Percentiles rank a stretch among this genome's conserved stretches.
Conservation (phyloP, 2,888 invertebrate genomes). For the Hirtodrosophila cameraria region DNA sequence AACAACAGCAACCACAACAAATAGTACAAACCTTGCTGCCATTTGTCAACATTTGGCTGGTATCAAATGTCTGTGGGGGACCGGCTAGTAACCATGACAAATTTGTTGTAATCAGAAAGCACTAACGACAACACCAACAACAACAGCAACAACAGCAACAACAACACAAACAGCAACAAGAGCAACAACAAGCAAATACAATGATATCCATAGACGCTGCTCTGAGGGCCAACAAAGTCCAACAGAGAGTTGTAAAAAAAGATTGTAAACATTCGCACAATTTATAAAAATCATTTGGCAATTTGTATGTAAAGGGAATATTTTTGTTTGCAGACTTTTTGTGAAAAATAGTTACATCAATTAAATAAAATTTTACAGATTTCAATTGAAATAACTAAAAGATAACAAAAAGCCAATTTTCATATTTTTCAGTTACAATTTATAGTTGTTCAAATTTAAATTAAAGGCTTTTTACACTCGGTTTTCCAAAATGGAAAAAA, state of each 20-base stretch:
- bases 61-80: slow-evolving; percentile 63
- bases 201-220: slow-evolving; percentile 21
- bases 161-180: slow-evolving; percentile 10
- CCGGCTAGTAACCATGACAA: slow-evolving; percentile 58
- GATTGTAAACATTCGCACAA: slow-evolving; percentile 37
- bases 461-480: no score
- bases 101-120: slow-evolving; percentile 64
- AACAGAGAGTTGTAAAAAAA: slow-evolving; percentile 4
- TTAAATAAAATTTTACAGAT: neutral
- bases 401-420: no score
- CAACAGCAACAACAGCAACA: slow-evolving; percentile 14
- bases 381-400: slow-evolving; percentile 7
- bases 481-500: no score
- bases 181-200: slow-evolving; percentile 12
- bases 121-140: slow-evolving; percentile 49
- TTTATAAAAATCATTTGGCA: slow-evolving; percentile 41
- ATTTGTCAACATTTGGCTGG: slow-evolving; percentile 63
- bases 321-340: slow-evolving; percentile 2
- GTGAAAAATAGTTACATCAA: neutral
- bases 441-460: no score
- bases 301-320: slow-evolving; percentile 18
- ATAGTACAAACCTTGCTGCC: slow-evolving; percentile 36
- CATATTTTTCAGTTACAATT: no score
- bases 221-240: slow-evolving; percentile 26
- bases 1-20: slow-evolving; percentile 17